Base-by-base conservation (phyloP, 2,113 vertebrate genomes). In the Psilopsiagon aymara region DNA sequence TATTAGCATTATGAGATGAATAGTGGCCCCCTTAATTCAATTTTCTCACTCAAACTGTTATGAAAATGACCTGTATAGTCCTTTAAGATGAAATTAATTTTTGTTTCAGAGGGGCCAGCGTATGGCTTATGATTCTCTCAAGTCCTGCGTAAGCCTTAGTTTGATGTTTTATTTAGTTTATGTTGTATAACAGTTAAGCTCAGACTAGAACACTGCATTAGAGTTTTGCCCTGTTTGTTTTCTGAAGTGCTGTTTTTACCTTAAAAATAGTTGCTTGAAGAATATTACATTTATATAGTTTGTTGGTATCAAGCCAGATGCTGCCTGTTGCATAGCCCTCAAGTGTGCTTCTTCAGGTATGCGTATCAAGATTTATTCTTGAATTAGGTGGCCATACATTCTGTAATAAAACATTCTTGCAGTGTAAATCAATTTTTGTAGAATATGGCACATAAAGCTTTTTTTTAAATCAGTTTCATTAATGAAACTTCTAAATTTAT, bases 1-100 rank as follows among this genome's bases (percentile, higher is more conserved):
- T 87, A 7, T 85, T 86, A 85, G 17, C 35, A 86, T 59, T 88
- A 63, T 47, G 70, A 16, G 31, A 80, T 86, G 63, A 92, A 66
- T 77, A 41, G 51, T 86, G 60, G 2, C 41, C 39, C 90, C 47
- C 39, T 16, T 33, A 80, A 75, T 88, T n/a, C 43, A 70, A 46
- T 94, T 96, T 93, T 57, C 57, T 92, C n/a, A 68, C 88, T 44
- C 27, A 59, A 93, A 86, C 57, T 78, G 46, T 86, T 84, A 93
- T 68, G 81, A 52, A 62, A 86, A 47, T 90, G 66, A 74, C 73
- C 83, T 84, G 23, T 64, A 10, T 13, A 57, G 69, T 78, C 24
- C 27, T 82, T 94, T 75, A 92, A 88, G 41, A 88, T 71, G 23
- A 92, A 90, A 93, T 93, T 86, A 49, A 66, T 89, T 95, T 95